Base-by-base conservation (phyloP, 2,113 vertebrate species). In the Mormoops blainvillei region DNA sequence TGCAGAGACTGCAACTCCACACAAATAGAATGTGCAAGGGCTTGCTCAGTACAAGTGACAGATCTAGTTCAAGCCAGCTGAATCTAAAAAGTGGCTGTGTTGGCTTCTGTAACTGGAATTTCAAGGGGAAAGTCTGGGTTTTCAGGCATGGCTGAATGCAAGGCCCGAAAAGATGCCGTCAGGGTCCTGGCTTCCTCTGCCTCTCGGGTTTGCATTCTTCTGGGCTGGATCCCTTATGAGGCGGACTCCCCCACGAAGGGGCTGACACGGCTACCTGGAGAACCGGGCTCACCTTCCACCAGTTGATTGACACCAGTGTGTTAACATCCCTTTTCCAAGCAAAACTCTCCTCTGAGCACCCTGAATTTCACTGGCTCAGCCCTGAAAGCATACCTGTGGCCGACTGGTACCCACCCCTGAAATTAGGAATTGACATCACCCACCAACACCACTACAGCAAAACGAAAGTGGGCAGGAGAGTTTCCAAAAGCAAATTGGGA, bases 241-340 rank as follows among this genome's bases (percentile, higher is more conserved):
- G 43, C 12, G 8, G 31, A 18, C 18, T 61, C 0, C 7, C 8
- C 12, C 43, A 9, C 0, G 4, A 61, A 18, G 77, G 31, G 6
- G 68, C 48, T 16, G 33, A 2, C 36, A 38, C 54, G 92, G 33
- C 36, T 4, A 12, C 38, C 45, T 73, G 38, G 70, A 83, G 36
- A 19, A 50, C 13, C 31, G 48, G 52, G n/a, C 18, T 70, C 68
- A 63, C 76, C 22, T 74, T 87, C 91, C 13, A 87, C 41, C 68
- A 43, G 73, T 65, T 67, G 52, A 74, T 74, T 33, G 56, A 67
- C 16, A 33, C 9, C 11, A 33, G 43, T 18, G 19, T n/a, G 74
- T 36, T 52, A 52, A 7, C 1, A 54, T 5, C 26, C 10, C 18
- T 81, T 52, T 70, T 61, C 24, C 50, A 16, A 31, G 28, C 24